Base-by-base conservation (phyloP, 2,888 invertebrate species). In the Ichneumoninae sp. region DNA sequence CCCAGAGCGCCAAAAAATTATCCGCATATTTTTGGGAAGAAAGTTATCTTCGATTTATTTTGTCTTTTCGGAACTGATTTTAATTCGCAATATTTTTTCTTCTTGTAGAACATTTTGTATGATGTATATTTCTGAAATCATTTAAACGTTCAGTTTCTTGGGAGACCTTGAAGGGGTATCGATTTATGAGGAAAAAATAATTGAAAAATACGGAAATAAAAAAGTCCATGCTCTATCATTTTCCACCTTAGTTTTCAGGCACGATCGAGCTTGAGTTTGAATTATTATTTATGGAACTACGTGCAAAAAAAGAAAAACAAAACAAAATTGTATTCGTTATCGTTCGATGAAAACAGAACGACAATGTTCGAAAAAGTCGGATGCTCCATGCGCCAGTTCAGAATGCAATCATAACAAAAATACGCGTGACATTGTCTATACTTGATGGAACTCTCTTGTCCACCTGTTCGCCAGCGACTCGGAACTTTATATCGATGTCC, bases 401-500 rank as follows among this genome's bases (percentile, higher is more conserved):
- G 57, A 68, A 72, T 36, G 26, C 44, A 19, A 54, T 54, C 54
- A 52, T 6, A 71, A 40, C 54, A 22, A 54, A 54, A 52, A 26
- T 57, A 57, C 30, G 16, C 74, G 68, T 68, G 47, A 22, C 22
- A 54, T 74, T 68, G 74, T 19, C 57, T 54, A 54, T 47, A 74
- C 44, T 47, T 71, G 52, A 77, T 77, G 52, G 19, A 69, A 80
- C 69, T 69, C 80, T 69, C 60, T 50, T 36, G 36, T 69, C 70
- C 69, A 75, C 75, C 69, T 69, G 74, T 62, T 81, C n/a, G 75
- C 68, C 44, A 30, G 26, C 22, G 13, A 19, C 57, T 44, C 62
- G 22, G 16, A 54, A 47, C 68, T 50, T 40, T 60, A 47, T 47
- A 36, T 69, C 22, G 68, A 80, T 69, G 30, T 47, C 36, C 40